Conservation (phyloP, 2,888 invertebrate species). For the Agrochola litura region DNA sequence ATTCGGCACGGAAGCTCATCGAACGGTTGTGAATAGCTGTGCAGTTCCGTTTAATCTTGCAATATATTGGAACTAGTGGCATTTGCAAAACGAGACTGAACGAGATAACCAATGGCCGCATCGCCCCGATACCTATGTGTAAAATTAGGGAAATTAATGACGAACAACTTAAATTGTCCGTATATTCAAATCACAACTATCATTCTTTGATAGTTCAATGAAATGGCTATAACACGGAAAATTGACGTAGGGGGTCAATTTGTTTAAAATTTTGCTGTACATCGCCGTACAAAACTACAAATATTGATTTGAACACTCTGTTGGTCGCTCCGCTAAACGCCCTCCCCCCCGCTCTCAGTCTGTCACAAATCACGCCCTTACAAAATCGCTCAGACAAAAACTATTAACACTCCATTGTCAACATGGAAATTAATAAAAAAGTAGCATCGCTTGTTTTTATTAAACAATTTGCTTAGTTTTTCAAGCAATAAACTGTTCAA, state of each 20-base stretch:
- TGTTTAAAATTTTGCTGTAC: neutral
- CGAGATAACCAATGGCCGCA: neutral
- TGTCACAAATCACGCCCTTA: neutral
- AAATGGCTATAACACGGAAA: no score
- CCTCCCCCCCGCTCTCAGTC: neutral
- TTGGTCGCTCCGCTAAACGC: no score
- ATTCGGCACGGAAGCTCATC: no score
- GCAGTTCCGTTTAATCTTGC: neutral
- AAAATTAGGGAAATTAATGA: no score
- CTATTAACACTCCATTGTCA: conserved; percentile 28
- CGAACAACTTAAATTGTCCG: no score
- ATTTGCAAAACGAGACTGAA: neutral
- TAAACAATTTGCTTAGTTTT: conserved; percentile 26
- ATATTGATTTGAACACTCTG: neutral
- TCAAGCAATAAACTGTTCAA: conserved; percentile 11
- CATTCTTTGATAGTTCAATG: no score
- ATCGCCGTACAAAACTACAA: neutral
- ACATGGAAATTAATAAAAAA: conserved; percentile 22
- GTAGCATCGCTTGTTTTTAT: conserved; percentile 16
- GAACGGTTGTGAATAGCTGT: no score
- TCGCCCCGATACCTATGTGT: no score
- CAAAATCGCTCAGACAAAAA: conserved; percentile 6
- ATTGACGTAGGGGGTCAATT: no score
- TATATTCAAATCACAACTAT: no score
- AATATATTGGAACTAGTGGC: neutral